Conservation (phyloP, 2,113 vertebrate genomes). For the Connochaetes taurinus region DNA sequence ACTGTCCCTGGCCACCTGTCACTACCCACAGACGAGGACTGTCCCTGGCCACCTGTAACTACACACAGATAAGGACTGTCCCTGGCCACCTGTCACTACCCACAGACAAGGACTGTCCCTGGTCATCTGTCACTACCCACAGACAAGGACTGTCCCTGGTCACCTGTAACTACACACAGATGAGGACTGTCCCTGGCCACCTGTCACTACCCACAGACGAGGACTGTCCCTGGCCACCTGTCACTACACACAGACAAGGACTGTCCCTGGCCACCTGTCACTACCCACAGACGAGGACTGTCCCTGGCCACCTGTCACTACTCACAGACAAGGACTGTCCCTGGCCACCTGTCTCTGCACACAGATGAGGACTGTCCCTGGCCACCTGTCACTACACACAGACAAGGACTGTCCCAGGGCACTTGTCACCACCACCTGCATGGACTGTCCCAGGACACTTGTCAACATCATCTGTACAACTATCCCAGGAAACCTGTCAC, state of each 20-base stretch:
- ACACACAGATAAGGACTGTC: too few relatives aligned
- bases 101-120: too few relatives aligned
- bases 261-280: not conserved
- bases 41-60: too few relatives aligned
- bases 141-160: not conserved
- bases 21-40: accelerated
- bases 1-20: not conserved
- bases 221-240: not conserved
- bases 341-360: not conserved
- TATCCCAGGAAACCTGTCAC: too few relatives aligned
- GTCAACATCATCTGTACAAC: too few relatives aligned
- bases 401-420: too few relatives aligned
- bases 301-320: not conserved
- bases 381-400: not conserved
- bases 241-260: accelerated
- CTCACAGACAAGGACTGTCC: not conserved
- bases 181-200: not conserved
- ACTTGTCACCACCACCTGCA: too few relatives aligned
- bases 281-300: not conserved
- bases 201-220: not conserved
- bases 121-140: not conserved
- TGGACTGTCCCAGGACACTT: not conserved
- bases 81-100: too few relatives aligned
- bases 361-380: not conserved
- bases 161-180: accelerated